Conservation (phyloP, 2,797 vertebrate species). For the Enteromius trimaculatus region DNA sequence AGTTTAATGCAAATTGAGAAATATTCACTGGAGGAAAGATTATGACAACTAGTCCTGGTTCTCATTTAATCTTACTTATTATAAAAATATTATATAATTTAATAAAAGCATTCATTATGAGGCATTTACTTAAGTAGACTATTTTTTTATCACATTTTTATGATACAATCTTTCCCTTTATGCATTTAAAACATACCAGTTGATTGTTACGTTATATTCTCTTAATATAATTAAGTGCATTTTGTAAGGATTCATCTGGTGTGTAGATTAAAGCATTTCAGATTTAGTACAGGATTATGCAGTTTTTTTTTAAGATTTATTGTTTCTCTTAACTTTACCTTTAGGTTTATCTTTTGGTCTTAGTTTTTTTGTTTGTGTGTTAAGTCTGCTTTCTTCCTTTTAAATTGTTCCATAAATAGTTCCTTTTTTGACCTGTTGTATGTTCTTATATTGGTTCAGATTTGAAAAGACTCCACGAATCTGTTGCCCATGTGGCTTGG, state of each 20-base stretch:
- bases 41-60: not conserved
- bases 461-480: conserved; percentile 9
- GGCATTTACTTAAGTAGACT: not conserved
- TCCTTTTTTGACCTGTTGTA: conserved; percentile 7
- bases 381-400: not conserved
- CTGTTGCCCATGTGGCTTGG: conserved; percentile 3
- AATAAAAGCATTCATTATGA: not conserved
- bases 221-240: not conserved
- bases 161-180: not conserved
- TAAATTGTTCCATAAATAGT: not conserved
- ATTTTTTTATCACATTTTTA: not conserved
- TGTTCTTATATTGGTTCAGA: not conserved
- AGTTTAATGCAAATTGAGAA: not conserved
- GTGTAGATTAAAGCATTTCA: not conserved
- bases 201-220: not conserved
- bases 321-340: not conserved
- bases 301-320: not conserved
- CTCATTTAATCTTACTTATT: not conserved
- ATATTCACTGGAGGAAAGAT: not conserved
- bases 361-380: not conserved
- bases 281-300: not conserved
- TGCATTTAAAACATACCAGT: not conserved
- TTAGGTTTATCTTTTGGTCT: not conserved
- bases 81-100: not conserved
- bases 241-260: not conserved